A percentile compares a stretch with the other conserved stretches of the same genome.
phyloP scores from a whole-genome alignment of 2,888 invertebrate species.

The Octonoba sinensis region DNA sequence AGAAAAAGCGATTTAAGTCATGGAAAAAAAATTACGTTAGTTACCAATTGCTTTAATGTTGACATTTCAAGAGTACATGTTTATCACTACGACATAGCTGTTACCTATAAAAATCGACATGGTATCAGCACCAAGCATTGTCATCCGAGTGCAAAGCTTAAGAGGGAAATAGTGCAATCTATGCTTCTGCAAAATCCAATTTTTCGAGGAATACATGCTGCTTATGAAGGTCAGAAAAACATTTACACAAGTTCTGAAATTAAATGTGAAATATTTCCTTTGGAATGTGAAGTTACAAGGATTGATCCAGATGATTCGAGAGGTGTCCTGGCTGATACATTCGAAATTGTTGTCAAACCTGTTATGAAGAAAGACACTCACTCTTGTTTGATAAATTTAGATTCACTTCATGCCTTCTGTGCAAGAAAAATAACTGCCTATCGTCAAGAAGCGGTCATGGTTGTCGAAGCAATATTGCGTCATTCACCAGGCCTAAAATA shows the following conservation, averaged over 20 bases:
- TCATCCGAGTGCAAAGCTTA: conserved; percentile 70
- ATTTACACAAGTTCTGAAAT: conserved; percentile 74
- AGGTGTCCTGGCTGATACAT: not conserved
- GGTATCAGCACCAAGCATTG: conserved; percentile 13
- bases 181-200: conserved; percentile 72
- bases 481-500: conserved; percentile 33
- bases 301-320: conserved; percentile 27
- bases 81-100: conserved; percentile 74
- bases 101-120: conserved; percentile 67
- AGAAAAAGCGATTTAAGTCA: conserved; percentile 29
- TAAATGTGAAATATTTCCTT: conserved; percentile 65
- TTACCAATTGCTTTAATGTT: conserved; percentile 75
- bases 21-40: conserved; percentile 43
- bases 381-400: conserved; percentile 20
- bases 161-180: conserved; percentile 73
- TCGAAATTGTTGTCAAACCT: not conserved
- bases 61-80: conserved; percentile 74
- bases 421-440: not conserved
- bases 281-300: conserved; percentile 23
- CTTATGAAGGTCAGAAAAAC: conserved; percentile 75
- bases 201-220: conserved; percentile 72
- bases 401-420: conserved; percentile 24
- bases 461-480: conserved; percentile 42
- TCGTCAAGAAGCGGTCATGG: conserved; percentile 37
- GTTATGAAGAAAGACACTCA: conserved; percentile 21